Evolutionary conservation across 2,888 invertebrate species (phyloP).

Genomic region (Poecilobothrus nobilitatus): DNA sequence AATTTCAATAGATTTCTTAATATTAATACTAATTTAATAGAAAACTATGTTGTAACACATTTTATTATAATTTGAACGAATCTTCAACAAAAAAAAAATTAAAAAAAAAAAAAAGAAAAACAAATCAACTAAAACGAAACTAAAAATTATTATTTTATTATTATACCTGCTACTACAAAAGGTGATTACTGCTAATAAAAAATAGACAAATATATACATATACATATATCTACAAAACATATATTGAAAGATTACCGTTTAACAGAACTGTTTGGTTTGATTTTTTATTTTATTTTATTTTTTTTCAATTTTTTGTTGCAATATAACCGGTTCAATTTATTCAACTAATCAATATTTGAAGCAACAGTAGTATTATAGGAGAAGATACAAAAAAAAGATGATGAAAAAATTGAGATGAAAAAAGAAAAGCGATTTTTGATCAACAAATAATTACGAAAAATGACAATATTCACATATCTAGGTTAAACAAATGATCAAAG

Average conservation of each 20-base stretch:
- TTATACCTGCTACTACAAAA: neutral
- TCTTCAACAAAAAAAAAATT: neutral
- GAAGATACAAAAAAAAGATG: neutral
- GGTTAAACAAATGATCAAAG: neutral
- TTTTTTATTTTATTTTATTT: too few relatives aligned
- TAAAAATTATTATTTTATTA: neutral
- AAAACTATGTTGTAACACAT: neutral
- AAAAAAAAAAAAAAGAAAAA: too few relatives aligned
- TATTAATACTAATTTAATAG: neutral
- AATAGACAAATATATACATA: neutral
- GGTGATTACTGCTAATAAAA: neutral
- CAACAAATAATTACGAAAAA: neutral
- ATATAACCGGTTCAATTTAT: constrained; percentile 1
- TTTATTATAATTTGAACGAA: neutral
- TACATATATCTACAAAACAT: neutral
- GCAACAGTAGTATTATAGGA: neutral
- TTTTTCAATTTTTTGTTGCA: too few relatives aligned
- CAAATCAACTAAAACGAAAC: too few relatives aligned
- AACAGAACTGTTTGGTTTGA: neutral
- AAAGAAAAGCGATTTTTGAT: too few relatives aligned
- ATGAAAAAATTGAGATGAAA: neutral
- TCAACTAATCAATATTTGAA: neutral
- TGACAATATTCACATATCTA: neutral
- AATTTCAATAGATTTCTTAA: neutral
- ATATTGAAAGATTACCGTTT: neutral